Evolutionary conservation across 2,888 invertebrate genomes (phyloP).

Genomic region (Acanthosoma haemorrhoidale): DNA sequence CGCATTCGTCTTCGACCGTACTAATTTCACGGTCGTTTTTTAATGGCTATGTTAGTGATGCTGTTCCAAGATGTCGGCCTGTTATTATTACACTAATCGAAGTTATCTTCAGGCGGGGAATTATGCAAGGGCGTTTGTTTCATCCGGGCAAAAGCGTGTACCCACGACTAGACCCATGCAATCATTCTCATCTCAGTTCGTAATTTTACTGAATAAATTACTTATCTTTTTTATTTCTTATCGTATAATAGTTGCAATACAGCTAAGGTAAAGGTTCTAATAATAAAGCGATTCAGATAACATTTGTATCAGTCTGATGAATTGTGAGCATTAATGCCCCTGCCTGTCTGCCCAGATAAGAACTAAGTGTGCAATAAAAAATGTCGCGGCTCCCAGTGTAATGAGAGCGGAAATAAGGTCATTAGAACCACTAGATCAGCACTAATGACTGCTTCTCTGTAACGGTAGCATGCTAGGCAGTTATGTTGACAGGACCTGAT

Average conservation of each 20-base stretch:
- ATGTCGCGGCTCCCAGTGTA: not conserved
- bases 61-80: not conserved
- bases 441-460: not conserved
- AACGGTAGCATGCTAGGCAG: not conserved
- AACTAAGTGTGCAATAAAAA: not conserved
- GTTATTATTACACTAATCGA: not conserved
- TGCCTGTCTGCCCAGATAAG: no score
- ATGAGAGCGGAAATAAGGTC: not conserved
- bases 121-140: not conserved
- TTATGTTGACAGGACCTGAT: not conserved
- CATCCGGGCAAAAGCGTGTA: no score
- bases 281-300: no score
- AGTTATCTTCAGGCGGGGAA: not conserved
- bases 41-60: not conserved
- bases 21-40: conserved; percentile 12
- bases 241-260: no score
- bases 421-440: not conserved
- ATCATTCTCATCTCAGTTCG: no score
- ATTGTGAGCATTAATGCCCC: no score
- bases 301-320: no score
- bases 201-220: no score
- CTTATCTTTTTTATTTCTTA: no score
- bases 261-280: no score
- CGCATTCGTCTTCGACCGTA: conserved; percentile 1
- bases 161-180: no score